Conservation (phyloP, 2,888 invertebrate species). For the Amiota minor region DNA sequence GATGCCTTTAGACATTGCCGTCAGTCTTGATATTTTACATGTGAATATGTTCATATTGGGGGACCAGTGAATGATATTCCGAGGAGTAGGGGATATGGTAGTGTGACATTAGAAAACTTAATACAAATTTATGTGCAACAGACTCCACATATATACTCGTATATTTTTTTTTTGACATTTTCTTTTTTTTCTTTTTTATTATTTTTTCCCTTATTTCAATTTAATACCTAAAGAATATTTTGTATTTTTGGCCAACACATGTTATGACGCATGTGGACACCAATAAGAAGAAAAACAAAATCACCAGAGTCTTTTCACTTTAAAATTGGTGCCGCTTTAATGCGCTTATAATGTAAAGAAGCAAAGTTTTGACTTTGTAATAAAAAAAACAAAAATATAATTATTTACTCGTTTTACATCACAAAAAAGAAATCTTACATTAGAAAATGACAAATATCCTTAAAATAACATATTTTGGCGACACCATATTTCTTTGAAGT, state of each 20-base stretch:
- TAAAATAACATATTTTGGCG: slow-evolving; percentile 55
- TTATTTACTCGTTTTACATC: neutral
- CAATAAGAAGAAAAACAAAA: no score
- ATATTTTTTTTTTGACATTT: slow-evolving; percentile 52
- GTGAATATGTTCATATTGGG: neutral
- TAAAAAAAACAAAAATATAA: neutral
- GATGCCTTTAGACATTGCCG: slow-evolving; percentile 26
- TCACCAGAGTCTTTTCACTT: neutral
- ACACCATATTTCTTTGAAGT: neutral
- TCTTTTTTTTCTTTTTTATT: slow-evolving; percentile 43
- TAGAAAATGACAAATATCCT: slow-evolving; percentile 62
- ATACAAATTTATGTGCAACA: slow-evolving; percentile 70
- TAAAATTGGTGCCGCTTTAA: slow-evolving; percentile 32
- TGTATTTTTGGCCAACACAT: slow-evolving; percentile 54
- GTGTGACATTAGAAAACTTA: slow-evolving; percentile 64
- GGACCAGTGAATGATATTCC: neutral
- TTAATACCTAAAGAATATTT: slow-evolving; percentile 6
- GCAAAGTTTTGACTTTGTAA: neutral
- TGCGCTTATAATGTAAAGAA: slow-evolving; percentile 16
- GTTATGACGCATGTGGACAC: slow-evolving; percentile 26
- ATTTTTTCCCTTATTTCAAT: slow-evolving; percentile 43
- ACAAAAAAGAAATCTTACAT: slow-evolving; percentile 36
- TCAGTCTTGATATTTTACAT: neutral
- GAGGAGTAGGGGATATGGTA: slow-evolving; percentile 28
- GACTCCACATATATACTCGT: no score